Percentiles rank a stretch among this genome's conserved stretches.
Evolutionary conservation across 2,888 invertebrate genomes (phyloP).

Genomic region (Argyresthia albistria): DNA sequence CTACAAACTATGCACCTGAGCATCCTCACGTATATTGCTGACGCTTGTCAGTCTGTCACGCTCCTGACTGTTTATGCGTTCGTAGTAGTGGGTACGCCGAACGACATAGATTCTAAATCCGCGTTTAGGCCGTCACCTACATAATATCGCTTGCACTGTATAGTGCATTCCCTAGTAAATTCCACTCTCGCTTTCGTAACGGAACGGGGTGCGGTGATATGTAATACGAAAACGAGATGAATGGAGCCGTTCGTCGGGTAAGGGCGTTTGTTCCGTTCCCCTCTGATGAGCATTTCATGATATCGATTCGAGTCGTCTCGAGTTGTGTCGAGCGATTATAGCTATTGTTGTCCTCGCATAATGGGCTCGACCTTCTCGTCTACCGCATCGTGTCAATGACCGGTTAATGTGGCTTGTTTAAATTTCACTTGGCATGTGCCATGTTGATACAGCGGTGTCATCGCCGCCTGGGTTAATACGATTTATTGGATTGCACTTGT

Average conservation of each 20-base stretch:
- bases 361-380: conserved; percentile 39
- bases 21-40: too few relatives aligned
- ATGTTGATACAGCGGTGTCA: too few relatives aligned
- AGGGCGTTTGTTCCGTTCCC: conserved; percentile 57
- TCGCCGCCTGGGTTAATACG: conserved; percentile 1
- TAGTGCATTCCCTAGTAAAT: conserved; percentile 57
- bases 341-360: conserved; percentile 53
- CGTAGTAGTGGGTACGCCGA: too few relatives aligned
- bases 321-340: conserved; percentile 45
- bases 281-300: conserved; percentile 62
- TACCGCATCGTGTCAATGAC: conserved; percentile 37
- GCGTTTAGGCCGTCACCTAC: neutral
- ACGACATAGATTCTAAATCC: neutral
- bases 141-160: conserved; percentile 20
- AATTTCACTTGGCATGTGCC: conserved; percentile 37
- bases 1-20: too few relatives aligned
- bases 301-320: conserved; percentile 62
- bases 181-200: conserved; percentile 69
- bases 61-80: too few relatives aligned
- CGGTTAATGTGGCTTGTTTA: conserved; percentile 42
- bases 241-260: conserved; percentile 54
- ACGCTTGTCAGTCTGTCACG: too few relatives aligned
- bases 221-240: conserved; percentile 70
- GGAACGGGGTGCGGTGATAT: conserved; percentile 31
- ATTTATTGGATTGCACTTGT: neutral